Base-by-base conservation (phyloP, 2,113 vertebrate genomes). In the Alectura lathami region DNA sequence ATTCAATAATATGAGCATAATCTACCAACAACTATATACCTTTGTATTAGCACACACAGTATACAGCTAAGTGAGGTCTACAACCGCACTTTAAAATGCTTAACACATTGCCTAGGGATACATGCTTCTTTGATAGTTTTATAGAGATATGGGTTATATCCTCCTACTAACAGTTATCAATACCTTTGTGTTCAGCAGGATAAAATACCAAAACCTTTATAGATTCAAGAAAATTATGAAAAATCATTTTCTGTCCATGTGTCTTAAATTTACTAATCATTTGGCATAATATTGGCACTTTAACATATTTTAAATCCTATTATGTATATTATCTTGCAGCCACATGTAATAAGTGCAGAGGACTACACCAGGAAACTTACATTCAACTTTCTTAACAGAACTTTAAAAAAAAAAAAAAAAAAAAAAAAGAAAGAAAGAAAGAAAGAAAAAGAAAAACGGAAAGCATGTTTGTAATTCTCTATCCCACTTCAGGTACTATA, bases 401-500 rank as follows among this genome's bases (percentile, higher is more conserved):
- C n/a, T n/a, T n/a, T n/a, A n/a, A n/a, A n/a, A n/a, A n/a, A n/a
- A n/a, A n/a, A n/a, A n/a, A n/a, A n/a, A n/a, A n/a, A n/a, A n/a
- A n/a, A n/a, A n/a, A n/a, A n/a, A n/a, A n/a, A n/a, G n/a, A n/a
- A n/a, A n/a, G n/a, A n/a, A n/a, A n/a, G n/a, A n/a, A n/a, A n/a
- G n/a, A n/a, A n/a, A n/a, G n/a, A 27, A n/a, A 36, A 40, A 84
- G 21, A 66, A 75, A 93, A 95, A 13, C 43, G 82, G 96, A 97
- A 97, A 86, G 75, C 66, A 89, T 63, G 53, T n/a, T 63, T 93
- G 80, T 76, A 88, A 94, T 89, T 86, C 88, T 75, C 84, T 94
- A 96, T 32, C 96, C 76, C 84, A 94, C 88, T 97, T 97, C 96
- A 96, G 96, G 96, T 94, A 95, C 42, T 94, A 72, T 94, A 97